Conservation (phyloP, 2,888 invertebrate species). For the Helobdella robusta region DNA sequence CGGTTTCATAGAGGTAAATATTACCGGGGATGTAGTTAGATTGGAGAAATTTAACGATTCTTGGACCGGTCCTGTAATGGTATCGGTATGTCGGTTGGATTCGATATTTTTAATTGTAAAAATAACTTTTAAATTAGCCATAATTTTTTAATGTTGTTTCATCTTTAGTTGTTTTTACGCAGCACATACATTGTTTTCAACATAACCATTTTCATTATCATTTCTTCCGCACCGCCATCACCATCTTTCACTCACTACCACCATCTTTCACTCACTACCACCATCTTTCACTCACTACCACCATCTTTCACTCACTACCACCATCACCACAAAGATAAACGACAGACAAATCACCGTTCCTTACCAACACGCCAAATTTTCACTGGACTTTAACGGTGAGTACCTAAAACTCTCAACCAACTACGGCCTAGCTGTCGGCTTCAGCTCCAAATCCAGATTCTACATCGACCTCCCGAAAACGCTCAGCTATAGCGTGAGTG, state of each 20-base stretch:
- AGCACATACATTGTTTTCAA: no score
- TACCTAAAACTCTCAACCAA: background rate
- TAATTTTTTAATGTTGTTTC: no score
- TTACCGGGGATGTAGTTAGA: background rate
- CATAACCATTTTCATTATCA: no score
- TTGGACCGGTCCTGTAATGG: background rate
- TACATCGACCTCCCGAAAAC: constrained; percentile 13
- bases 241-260: no score
- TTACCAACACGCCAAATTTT: background rate
- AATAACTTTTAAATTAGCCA: no score
- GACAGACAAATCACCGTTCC: background rate
- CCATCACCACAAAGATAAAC: no score
- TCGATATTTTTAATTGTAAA: no score
- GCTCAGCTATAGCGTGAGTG: constrained; percentile 1
- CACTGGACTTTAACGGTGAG: background rate
- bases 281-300: no score
- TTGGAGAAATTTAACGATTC: background rate
- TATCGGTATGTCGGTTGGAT: constrained; percentile 5
- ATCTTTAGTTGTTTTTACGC: no score
- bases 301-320: no score
- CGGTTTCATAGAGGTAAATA: background rate
- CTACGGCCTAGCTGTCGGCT: constrained; percentile 1
- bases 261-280: no score
- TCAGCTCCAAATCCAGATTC: constrained; percentile 1
- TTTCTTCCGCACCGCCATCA: no score